Evolutionary conservation across 1,140 invertebrate genomes (phyloP), one percentile per base, ranked within the genome.

Genomic region (Penaeus vannamei): DNA sequence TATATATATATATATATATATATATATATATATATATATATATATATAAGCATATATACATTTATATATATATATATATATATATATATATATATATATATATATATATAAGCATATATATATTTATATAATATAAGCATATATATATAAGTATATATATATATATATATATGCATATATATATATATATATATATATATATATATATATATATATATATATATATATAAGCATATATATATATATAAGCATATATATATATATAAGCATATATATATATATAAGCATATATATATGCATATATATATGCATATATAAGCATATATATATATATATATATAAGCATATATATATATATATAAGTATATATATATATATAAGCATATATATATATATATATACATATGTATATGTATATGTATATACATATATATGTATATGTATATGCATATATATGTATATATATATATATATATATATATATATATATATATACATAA

Each of bases 1-100:
- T 46, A 77, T 77, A 77, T 77, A 77, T 77, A 77, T 46, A 77
- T 77, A 77, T 77, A 77, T 46, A 77, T 77, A 77, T 77, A 77
- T 77, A 77, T 12, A 46, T 77, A 77, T 77, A 77, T 77, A 77
- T 46, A 77, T 77, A 77, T 77, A 77, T 12, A 77, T 46, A 77
- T 77, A 77, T 77, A 77, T 12, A 10, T 12, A 77, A n/a, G n/a
- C n/a, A n/a, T 46, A 29, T 77, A 22, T 29, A 22, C 10, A 5
- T 5, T 7, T 29, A n/a, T 29, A n/a, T 17, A n/a, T 36, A 29
- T 77, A 29, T 29, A 22, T 46, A 29, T 8, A 29, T n/a, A n/a
- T n/a, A n/a, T n/a, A 20, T 77, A 29, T 8, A 29, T 12, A 0
- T 46, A 77, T 77, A 77, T 12, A 77, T 12, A 10, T 36, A 77